Percentiles rank a stretch among this genome's conserved stretches.
These are phyloP conservation scores for Erinaceus europaeus DNA, from an alignment of 2,113 vertebrate genomes.

Conservation along the genomic window DNA sequence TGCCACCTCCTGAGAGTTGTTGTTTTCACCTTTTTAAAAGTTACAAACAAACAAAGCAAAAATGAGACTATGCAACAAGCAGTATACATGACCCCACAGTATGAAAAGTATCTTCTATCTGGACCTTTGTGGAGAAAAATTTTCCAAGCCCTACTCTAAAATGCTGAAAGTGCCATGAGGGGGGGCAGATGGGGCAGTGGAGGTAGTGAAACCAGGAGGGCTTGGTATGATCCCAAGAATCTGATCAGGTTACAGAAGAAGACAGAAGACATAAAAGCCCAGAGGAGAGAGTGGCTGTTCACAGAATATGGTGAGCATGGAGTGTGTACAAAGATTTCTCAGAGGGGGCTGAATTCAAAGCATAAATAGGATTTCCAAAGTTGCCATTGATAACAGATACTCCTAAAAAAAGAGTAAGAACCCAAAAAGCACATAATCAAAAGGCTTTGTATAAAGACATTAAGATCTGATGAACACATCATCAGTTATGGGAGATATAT, in stretches of 20 bases:
- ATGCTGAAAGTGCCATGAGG: neutral
- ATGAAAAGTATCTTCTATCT: neutral
- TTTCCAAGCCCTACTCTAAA: neutral
- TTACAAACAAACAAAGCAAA: neutral
- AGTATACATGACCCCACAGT: neutral
- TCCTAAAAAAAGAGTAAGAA: neutral
- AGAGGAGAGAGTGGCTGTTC: neutral
- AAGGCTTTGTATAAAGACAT: neutral
- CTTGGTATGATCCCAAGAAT: neutral
- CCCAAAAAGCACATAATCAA: neutral
- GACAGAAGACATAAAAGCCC: neutral
- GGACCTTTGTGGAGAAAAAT: neutral
- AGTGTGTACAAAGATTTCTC: neutral
- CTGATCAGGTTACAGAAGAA: neutral
- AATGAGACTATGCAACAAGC: neutral
- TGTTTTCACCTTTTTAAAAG: too few species aligned
- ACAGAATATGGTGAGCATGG: too few species aligned
- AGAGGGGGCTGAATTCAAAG: neutral
- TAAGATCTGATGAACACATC: neutral
- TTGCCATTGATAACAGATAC: neutral
- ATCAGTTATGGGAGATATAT: rapidly evolving
- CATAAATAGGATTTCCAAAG: neutral
- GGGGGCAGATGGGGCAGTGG: neutral
- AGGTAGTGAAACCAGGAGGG: neutral
- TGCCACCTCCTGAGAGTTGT: too few species aligned